Evolutionary conservation across 2,113 vertebrate species (phyloP).

Genomic region (Trichechus manatus): DNA sequence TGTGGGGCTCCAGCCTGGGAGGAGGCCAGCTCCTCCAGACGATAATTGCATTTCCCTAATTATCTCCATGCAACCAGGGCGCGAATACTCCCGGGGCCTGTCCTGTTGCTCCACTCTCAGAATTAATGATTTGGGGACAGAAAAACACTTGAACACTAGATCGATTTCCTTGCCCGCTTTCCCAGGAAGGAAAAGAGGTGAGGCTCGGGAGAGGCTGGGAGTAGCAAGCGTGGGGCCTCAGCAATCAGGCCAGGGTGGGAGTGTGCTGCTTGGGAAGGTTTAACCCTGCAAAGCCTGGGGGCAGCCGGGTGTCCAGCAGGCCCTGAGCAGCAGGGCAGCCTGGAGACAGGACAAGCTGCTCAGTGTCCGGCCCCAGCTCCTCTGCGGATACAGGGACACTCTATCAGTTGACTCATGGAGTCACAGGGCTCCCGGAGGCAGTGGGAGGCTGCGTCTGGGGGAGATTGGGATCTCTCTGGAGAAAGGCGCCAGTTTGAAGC

Average conservation of each 20-base stretch:
- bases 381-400: neutral
- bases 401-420: neutral
- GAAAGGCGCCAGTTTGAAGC: neutral
- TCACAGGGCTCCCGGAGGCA: neutral
- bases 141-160: neutral
- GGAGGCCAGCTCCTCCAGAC: neutral
- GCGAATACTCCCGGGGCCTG: neutral
- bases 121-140: conserved; percentile 70
- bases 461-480: neutral
- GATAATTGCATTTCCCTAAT: conserved; percentile 66
- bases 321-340: neutral
- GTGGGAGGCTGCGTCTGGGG: neutral
- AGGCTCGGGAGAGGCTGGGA: rapidly evolving
- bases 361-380: neutral
- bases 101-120: conserved; percentile 40
- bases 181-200: neutral
- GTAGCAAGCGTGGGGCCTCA: rapidly evolving
- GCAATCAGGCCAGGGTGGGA: neutral
- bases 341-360: neutral
- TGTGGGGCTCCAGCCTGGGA: neutral
- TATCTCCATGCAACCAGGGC: conserved; percentile 69
- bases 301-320: neutral
- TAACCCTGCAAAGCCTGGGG: neutral
- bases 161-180: neutral
- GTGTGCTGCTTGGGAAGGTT: neutral